Base-by-base conservation (phyloP, 2,113 vertebrate species). In the Myrmecophaga tridactyla region DNA sequence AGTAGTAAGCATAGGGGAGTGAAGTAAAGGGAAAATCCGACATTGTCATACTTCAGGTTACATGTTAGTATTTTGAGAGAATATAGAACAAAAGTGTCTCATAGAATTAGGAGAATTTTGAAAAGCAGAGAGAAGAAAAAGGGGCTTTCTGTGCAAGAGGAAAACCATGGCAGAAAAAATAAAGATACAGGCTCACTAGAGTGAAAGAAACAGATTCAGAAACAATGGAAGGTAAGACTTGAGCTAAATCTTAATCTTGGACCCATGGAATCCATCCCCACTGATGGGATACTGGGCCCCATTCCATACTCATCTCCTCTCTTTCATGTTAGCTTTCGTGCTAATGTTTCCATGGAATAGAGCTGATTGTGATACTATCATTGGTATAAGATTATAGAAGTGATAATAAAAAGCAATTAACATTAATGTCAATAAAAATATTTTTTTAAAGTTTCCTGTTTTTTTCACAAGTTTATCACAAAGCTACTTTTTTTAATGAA, bases 211-310 rank as follows among this genome's bases (percentile, higher is more conserved):
- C 5, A 56, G 43, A 15, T n/a, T 48, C 34, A 1, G 9, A 29
- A 51, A 63, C 7, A 20, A 3, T n/a, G 56, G 1, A 36, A 6
- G 34, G 13, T 3, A 29, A n/a, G 2, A 8, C 18, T 23, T 23
- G 81, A 91, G 23, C 9, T 25, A 3, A 10, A 21, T 41, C 15
- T 58, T 2, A 77, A 18, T 10, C 25, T 8, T 81, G 46, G 8
- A 15, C 46, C 13, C 7, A 0, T 11, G 3, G 48, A 7, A 20
- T 20, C 11, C 27, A 29, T 46, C 6, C 73, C 75, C 14, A 14
- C 20, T 82, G n/a, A 2, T 0, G 29, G 2, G 10, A 31, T 48
- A 31, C 3, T 2, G 3, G 21, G 2, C 2, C 1, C 3, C 27
- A 43, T 18, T 2, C 7, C 13, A 20, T 31, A 1, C 1, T 51